Conservation (phyloP, 2,113 vertebrate genomes). For the Pomatostomus ruficeps region DNA sequence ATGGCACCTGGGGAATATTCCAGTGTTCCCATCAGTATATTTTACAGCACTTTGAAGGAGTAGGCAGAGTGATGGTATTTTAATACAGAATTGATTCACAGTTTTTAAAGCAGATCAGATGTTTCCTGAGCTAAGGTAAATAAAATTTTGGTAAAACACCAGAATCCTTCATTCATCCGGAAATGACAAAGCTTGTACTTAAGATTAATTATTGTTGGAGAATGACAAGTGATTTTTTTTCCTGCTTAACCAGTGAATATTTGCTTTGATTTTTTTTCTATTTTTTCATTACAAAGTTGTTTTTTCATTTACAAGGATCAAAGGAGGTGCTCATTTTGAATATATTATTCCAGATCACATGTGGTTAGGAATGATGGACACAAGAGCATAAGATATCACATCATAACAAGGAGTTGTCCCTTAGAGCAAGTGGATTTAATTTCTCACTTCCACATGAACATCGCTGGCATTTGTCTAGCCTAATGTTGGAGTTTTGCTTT, state of each 20-base stretch:
- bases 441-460: not conserved
- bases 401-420: not conserved
- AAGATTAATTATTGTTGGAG: slow-evolving; percentile 51
- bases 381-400: not conserved
- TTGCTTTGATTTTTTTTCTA: not conserved
- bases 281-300: not conserved
- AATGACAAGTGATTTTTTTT: slow-evolving; percentile 46
- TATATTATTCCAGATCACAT: not conserved
- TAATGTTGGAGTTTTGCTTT: not conserved
- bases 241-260: not conserved
- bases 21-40: not conserved
- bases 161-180: slow-evolving; percentile 18
- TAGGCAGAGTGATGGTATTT: slow-evolving; percentile 24
- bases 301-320: not conserved
- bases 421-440: not conserved
- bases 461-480: not conserved
- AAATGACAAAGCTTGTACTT: slow-evolving; percentile 37
- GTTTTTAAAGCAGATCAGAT: slow-evolving; percentile 55
- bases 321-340: not conserved
- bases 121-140: slow-evolving; percentile 1
- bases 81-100: slow-evolving; percentile 36
- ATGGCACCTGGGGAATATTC: not conserved
- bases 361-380: not conserved
- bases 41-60: not conserved
- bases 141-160: not conserved